These are phyloP conservation scores for Menidia beryllina DNA, from an alignment of 2,113 vertebrate species.

Conservation along the genomic window DNA sequence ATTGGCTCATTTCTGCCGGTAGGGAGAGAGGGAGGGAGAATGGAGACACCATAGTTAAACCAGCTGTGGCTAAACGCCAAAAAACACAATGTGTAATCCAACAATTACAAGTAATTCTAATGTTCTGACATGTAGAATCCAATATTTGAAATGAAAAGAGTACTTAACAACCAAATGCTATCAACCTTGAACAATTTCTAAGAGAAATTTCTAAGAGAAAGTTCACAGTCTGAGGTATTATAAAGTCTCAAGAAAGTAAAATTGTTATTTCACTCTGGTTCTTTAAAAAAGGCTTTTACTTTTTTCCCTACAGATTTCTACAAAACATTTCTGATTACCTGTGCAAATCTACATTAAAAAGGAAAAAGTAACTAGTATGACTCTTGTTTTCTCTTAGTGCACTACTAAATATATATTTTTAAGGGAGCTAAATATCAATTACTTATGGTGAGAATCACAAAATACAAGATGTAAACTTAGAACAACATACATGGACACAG, in stretches of 20 bases:
- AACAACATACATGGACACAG: background rate
- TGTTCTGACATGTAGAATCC: too few species aligned
- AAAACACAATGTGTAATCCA: background rate
- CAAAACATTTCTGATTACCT: background rate
- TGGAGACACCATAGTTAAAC: too few species aligned
- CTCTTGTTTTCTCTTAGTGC: background rate
- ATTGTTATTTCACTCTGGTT: too few species aligned
- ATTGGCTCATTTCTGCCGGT: constrained; percentile 83
- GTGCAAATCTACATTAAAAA: too few species aligned
- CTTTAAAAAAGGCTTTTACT: too few species aligned
- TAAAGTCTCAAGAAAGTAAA: too few species aligned
- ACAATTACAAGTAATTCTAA: too few species aligned
- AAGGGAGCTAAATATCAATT: background rate
- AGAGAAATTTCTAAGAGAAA: too few species aligned
- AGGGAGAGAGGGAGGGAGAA: constrained; percentile 44
- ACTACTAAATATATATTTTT: background rate
- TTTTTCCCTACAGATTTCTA: background rate
- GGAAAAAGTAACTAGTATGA: background rate
- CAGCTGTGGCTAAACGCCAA: background rate
- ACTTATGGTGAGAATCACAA: background rate
- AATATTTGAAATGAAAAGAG: too few species aligned
- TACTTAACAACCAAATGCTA: too few species aligned
- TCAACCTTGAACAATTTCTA: too few species aligned
- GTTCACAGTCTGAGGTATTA: too few species aligned
- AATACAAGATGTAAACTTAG: background rate